These are phyloP conservation scores for Centruroides sculpturatus DNA, from an alignment of 1,140 invertebrate genomes.

Conservation along the genomic window DNA sequence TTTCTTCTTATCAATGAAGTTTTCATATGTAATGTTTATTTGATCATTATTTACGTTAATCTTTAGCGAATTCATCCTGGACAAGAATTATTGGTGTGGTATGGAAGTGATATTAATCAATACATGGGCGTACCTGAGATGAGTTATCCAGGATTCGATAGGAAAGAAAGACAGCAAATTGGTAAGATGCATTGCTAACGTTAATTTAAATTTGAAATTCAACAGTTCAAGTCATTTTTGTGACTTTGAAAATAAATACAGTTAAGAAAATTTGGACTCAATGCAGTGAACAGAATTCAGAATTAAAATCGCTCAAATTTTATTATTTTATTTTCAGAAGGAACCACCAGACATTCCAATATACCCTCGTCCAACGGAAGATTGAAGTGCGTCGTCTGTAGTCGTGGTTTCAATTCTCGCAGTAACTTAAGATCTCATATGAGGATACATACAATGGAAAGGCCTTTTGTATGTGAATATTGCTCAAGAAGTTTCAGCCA, in stretches of 20 bases:
- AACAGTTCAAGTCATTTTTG: too few relatives aligned
- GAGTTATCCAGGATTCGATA: background rate
- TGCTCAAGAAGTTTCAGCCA: conserved; percentile 25
- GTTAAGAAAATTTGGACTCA: too few relatives aligned
- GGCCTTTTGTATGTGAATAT: conserved; percentile 36
- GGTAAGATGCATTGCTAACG: background rate
- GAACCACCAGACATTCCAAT: background rate
- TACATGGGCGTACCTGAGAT: conserved; percentile 1
- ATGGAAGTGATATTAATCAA: background rate
- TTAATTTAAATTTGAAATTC: background rate
- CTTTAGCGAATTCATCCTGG: background rate
- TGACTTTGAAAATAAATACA: too few relatives aligned
- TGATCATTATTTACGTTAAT: background rate
- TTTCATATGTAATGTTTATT: background rate
- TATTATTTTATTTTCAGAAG: too few relatives aligned
- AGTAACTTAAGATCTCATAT: conserved; percentile 24
- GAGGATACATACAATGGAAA: conserved; percentile 31
- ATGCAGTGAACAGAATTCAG: too few relatives aligned
- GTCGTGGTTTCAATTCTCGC: conserved; percentile 12
- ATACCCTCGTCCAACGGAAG: background rate
- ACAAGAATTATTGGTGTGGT: conserved; percentile 9
- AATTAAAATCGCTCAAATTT: too few relatives aligned
- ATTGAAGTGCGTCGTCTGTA: conserved; percentile 9
- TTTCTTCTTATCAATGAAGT: background rate
- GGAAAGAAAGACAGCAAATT: background rate